Evolutionary conservation across 2,797 vertebrate species (phyloP).

Genomic region (Urocyon cinereoargenteus): DNA sequence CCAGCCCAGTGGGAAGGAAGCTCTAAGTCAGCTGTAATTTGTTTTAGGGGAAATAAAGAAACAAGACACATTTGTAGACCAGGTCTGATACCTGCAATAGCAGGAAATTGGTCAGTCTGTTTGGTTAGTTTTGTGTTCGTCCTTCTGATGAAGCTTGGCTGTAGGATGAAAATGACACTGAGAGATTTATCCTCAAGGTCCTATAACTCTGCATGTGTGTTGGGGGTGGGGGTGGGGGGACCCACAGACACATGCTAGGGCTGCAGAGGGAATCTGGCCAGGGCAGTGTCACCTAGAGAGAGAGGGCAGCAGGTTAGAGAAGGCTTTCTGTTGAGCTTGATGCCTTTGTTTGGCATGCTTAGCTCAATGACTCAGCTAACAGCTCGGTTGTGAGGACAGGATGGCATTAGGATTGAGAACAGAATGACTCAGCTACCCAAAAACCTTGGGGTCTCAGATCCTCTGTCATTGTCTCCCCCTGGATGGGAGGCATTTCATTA

Average conservation of each 20-base stretch:
- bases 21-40: background rate
- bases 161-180: background rate
- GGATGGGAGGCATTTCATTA: background rate
- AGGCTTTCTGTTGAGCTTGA: background rate
- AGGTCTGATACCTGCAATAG: background rate
- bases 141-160: background rate
- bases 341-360: background rate
- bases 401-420: background rate
- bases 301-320: background rate
- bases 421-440: background rate
- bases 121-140: background rate
- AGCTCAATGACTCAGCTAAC: background rate
- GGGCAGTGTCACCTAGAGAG: background rate
- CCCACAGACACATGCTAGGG: too few relatives aligned
- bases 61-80: background rate
- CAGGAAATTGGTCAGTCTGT: background rate
- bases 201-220: background rate
- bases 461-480: background rate
- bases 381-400: background rate
- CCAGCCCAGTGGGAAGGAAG: background rate
- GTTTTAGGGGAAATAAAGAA: background rate
- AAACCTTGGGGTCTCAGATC: background rate
- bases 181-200: background rate
- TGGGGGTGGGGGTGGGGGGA: rapidly evolving
- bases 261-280: background rate